Base-by-base conservation (phyloP, 2,797 vertebrate genomes). In the Forpus xanthops region DNA sequence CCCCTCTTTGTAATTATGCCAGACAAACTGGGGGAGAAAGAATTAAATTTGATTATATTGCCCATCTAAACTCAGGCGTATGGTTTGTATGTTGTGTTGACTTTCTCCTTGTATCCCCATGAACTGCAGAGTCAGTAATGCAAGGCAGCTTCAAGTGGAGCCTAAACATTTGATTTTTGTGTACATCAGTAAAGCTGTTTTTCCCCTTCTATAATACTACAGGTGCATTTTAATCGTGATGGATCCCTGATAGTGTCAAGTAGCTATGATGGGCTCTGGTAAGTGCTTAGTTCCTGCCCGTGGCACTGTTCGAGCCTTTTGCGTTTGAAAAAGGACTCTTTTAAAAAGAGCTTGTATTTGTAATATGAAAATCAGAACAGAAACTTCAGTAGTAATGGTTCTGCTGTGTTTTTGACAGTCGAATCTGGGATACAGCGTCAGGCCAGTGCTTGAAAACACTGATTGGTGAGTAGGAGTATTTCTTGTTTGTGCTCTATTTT, bases 361-460 rank as follows among this genome's bases (percentile, higher is more conserved):
- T 87, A 17, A 24, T 33, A 8, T 64, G 77, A 33, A 80, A 67
- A 70, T 52, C 3, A 2, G 16, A 67, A 52, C n/a, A 83, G 39
- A 82, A 19, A 7, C 25, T 82, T 89, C 12, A 41, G 9, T 19
- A 60, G 28, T 92, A 45, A 41, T 31, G 12, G 13, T 60, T 75
- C 42, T 66, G 2, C 0, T 87, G 5, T 93, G 31, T 18, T 79
- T 91, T 86, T 71, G 28, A 64, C 81, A 99, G 99, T 92, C 99
- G 99, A 85, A 99, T 99, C 97, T 99, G 99, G 99, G 99, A 99
- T 97, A 99, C 99, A 1, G 99, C 99, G 8, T 99, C 99, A 2
- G 99, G 99, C 12, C 99, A 99, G 98, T 99, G 99, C 97, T 98
- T 99, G 97, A 99, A 99, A 98, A 99, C 99, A 1, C 98, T 99